phyloP scores from a whole-genome alignment of 2,888 invertebrate genomes.

The Tenthredo livida region DNA sequence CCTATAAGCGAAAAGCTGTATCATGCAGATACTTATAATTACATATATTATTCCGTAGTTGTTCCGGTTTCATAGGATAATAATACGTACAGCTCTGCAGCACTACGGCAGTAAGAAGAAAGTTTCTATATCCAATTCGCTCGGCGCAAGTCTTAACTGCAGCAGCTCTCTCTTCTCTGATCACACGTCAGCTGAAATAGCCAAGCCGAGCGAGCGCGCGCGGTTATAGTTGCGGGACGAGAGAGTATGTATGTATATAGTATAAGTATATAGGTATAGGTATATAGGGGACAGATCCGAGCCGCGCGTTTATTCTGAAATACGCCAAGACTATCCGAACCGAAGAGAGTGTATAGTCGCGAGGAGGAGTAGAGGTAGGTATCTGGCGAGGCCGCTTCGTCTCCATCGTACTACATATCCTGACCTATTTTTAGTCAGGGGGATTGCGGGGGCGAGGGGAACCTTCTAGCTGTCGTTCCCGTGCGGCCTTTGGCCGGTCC shows the following conservation, averaged over 20 bases:
- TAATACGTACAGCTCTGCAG: neutral
- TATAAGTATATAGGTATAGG: neutral
- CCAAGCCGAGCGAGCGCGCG: neutral
- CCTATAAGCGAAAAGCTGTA: neutral
- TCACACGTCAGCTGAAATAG: conserved; percentile 33
- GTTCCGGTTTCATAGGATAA: neutral
- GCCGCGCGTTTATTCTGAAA: conserved; percentile 36
- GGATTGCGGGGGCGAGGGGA: conserved; percentile 25
- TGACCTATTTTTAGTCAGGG: conserved; percentile 51
- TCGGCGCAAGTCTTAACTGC: neutral
- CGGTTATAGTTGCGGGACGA: conserved; percentile 14
- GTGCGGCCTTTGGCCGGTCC: conserved; percentile 47
- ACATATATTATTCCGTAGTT: neutral
- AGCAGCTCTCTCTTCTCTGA: conserved; percentile 11
- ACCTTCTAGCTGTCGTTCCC: conserved; percentile 7
- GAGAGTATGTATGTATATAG: neutral
- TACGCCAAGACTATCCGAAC: conserved; percentile 20
- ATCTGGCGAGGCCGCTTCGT: conserved; percentile 33
- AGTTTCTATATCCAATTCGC: conserved; percentile 13
- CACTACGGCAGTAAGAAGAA: neutral
- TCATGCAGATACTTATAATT: neutral
- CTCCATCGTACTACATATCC: conserved; percentile 39
- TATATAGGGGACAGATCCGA: conserved; percentile 29
- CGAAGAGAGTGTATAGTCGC: conserved; percentile 16
- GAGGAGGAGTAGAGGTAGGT: conserved; percentile 8